Conservation (phyloP, 2,888 invertebrate genomes). For the Hydrotaea diabolus region DNA sequence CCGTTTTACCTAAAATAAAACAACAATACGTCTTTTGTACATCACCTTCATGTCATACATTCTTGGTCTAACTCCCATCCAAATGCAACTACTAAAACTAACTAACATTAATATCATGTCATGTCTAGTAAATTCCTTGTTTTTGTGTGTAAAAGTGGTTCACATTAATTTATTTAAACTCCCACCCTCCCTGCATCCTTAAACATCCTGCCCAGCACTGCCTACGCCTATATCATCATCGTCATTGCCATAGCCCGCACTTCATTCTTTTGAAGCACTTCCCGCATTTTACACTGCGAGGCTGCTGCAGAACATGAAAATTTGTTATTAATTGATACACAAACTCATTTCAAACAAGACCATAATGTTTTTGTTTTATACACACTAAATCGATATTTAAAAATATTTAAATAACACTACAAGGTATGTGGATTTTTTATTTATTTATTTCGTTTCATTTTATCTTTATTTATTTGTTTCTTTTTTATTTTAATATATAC, state of each 20-base stretch:
- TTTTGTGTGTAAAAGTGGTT: not conserved
- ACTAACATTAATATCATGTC: not conserved
- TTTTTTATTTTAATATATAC: conserved; percentile 26
- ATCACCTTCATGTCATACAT: not conserved
- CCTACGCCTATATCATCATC: conserved; percentile 29
- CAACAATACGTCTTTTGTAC: too few relatives aligned
- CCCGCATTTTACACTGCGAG: too few relatives aligned
- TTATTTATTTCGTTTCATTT: conserved; percentile 38
- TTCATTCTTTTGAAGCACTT: not conserved
- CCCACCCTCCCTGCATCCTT: not conserved
- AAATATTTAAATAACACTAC: conserved; percentile 45
- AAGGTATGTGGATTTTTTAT: conserved; percentile 66
- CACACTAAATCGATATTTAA: conserved; percentile 36
- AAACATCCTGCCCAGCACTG: conserved; percentile 23
- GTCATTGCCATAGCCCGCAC: conserved; percentile 19
- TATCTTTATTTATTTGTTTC: conserved; percentile 35
- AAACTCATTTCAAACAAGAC: not conserved
- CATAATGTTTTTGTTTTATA: conserved; percentile 49
- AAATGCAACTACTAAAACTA: not conserved
- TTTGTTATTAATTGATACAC: not conserved
- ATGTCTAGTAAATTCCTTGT: not conserved
- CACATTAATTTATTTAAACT: not conserved
- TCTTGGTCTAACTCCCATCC: too few relatives aligned
- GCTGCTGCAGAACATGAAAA: not conserved
- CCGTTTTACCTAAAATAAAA: not conserved